A percentile compares a stretch with the other conserved stretches of the same genome.
phyloP scores from a whole-genome alignment of 1,140 invertebrate species.

The Cydia pomonella region DNA sequence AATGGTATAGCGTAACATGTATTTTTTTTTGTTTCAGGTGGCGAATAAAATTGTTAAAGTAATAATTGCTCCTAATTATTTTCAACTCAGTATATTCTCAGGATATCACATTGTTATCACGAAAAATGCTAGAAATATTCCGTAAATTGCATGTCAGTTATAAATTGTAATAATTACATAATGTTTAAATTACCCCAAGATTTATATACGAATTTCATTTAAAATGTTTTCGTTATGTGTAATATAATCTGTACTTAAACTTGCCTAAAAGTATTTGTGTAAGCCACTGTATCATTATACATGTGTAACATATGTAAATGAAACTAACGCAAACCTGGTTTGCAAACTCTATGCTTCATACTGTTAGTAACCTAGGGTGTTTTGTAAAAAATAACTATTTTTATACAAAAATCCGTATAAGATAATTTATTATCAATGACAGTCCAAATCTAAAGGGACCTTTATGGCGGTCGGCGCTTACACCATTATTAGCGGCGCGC shows the following conservation, averaged over 20 bases:
- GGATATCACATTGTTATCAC: neutral
- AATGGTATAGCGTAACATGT: too few relatives aligned
- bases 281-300: neutral
- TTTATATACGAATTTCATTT: neutral
- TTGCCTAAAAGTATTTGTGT: neutral
- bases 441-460: too few relatives aligned
- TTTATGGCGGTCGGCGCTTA: too few relatives aligned
- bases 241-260: slow-evolving; percentile 1
- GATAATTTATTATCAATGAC: neutral
- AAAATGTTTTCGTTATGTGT: neutral
- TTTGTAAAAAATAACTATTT: neutral
- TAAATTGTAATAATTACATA: too few relatives aligned
- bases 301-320: neutral
- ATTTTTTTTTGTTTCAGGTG: slow-evolving; percentile 45
- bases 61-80: neutral
- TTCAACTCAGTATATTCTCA: neutral
- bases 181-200: neutral
- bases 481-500: too few relatives aligned
- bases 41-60: neutral
- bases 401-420: slow-evolving; percentile 5
- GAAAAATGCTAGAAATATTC: neutral
- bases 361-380: neutral
- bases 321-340: neutral
- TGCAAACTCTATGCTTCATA: neutral
- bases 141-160: neutral